Base-by-base conservation (phyloP, 2,888 invertebrate genomes). In the Drosophila suboccidentalis region DNA sequence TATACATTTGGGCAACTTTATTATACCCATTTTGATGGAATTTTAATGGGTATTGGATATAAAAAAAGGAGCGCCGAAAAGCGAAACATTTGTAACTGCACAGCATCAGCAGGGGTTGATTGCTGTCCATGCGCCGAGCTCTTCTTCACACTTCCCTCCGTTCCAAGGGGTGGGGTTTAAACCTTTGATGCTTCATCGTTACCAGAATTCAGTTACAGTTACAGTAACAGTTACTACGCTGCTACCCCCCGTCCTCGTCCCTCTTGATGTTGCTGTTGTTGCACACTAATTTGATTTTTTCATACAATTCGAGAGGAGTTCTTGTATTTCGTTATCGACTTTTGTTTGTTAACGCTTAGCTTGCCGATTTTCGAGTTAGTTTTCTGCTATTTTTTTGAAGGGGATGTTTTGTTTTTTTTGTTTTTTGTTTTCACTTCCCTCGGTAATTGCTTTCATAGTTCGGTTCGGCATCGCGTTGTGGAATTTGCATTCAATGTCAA, bases 401-500 rank as follows among this genome's bases (percentile, higher is more conserved):
- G 15, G 49, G 3, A 17, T 22, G 15, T 34, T 22, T 36, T 19
- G 43, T 63, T 34, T 32, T 34, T 32, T 38, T 36, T 39, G 58
- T 43, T 22, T 38, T 38, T 46, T 64, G 41, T 54, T 66, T 66
- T 41, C 65, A 54, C 58, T 64, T 69, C 63, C 70, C 72, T 63
- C 22, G 66, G 77, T 75, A 84, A 80, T 77, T 82, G 71, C 79
- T 81, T 73, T 78, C 82, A 79, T 68, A 70, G 75, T 36, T 74
- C 71, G 78, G 75, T 36, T 74, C 71, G 78, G 80, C 67, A 71
- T 22, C 47, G 63, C 67, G 65, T 65, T 75, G 68, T 49, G 50
- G 75, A 80, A 91, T 91, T 91, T 90, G 86, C 90, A 91, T 91
- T 87, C 83, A 89, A 86, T 86, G 87, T 78, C 90, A 89, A 91